Percentiles rank a stretch among this genome's conserved stretches.
phyloP scores from a whole-genome alignment of 1,140 invertebrate genomes.

The Neotoxoptera formosana region DNA sequence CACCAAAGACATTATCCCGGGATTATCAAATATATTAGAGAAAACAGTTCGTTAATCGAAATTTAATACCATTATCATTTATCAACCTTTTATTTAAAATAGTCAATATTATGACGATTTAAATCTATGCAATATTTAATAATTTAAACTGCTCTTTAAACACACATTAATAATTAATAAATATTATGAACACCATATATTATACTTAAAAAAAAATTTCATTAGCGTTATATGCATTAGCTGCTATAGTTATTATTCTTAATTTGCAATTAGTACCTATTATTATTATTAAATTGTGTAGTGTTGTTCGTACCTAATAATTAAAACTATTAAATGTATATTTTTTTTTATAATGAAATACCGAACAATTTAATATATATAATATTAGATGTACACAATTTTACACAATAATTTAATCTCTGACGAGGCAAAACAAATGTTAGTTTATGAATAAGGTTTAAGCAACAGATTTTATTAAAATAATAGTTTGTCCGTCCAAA shows the following conservation, averaged over 20 bases:
- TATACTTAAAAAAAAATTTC: not conserved
- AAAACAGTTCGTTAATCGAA: constrained; percentile 7
- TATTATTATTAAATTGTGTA: not conserved
- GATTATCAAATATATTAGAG: not conserved
- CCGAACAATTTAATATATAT: not conserved
- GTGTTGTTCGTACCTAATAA: not conserved
- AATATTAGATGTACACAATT: not conserved
- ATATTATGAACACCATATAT: not conserved
- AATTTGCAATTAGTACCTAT: not conserved
- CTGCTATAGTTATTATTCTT: not conserved
- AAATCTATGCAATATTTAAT: not conserved
- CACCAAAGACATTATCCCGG: not conserved
- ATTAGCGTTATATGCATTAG: not conserved
- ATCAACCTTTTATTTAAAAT: not conserved
- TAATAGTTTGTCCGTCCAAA: not conserved
- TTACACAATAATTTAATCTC: not conserved
- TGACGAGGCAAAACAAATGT: not conserved
- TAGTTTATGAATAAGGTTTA: not conserved
- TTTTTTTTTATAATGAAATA: not conserved
- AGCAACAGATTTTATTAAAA: not conserved
- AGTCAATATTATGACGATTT: not conserved
- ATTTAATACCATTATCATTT: not conserved
- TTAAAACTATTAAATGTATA: not conserved
- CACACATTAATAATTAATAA: not conserved
- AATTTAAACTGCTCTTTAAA: not conserved